These are phyloP conservation scores for Drosophila algonquin DNA, from an alignment of 2,888 invertebrate genomes.

Conservation along the genomic window DNA sequence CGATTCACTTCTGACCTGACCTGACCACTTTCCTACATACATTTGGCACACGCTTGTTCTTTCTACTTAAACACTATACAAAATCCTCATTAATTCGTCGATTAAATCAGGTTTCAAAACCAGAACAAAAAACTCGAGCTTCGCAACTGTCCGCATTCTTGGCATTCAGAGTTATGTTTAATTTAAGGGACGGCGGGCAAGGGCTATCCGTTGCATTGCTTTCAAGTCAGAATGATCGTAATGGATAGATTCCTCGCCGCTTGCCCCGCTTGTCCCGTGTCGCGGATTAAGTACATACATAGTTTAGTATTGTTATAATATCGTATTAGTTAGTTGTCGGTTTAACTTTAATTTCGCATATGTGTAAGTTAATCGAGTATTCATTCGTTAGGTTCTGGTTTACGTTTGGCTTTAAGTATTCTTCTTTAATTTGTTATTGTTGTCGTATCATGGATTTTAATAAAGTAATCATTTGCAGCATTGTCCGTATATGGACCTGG, in stretches of 20 bases:
- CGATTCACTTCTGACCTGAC: constrained; percentile 20
- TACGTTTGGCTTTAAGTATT: constrained; percentile 34
- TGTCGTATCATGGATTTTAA: constrained; percentile 42
- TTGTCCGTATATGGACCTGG: constrained; percentile 63
- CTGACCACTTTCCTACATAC: constrained; percentile 21
- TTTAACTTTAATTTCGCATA: constrained; percentile 25
- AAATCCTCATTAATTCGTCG: constrained; percentile 15
- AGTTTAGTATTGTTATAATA: constrained; percentile 19
- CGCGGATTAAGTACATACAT: constrained; percentile 39
- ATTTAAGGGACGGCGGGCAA: constrained; percentile 8
- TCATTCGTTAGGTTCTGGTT: constrained; percentile 13
- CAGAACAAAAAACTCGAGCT: constrained; percentile 29
- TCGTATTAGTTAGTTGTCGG: constrained; percentile 15
- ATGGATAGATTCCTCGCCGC: not conserved
- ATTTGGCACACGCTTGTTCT: constrained; percentile 38
- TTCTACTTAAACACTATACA: constrained; percentile 36
- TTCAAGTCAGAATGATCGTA: not conserved
- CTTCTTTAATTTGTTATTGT: constrained; percentile 30
- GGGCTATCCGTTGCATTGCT: not conserved
- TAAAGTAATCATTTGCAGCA: constrained; percentile 79
- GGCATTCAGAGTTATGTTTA: constrained; percentile 14
- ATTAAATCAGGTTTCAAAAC: constrained; percentile 13
- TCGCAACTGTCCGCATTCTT: constrained; percentile 27
- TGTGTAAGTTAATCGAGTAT: constrained; percentile 39
- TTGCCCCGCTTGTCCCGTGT: constrained; percentile 1